Evolutionary conservation across 2,888 invertebrate genomes (phyloP), one percentile per base, ranked within the genome.

Genomic region (Drosophila mulleri): DNA sequence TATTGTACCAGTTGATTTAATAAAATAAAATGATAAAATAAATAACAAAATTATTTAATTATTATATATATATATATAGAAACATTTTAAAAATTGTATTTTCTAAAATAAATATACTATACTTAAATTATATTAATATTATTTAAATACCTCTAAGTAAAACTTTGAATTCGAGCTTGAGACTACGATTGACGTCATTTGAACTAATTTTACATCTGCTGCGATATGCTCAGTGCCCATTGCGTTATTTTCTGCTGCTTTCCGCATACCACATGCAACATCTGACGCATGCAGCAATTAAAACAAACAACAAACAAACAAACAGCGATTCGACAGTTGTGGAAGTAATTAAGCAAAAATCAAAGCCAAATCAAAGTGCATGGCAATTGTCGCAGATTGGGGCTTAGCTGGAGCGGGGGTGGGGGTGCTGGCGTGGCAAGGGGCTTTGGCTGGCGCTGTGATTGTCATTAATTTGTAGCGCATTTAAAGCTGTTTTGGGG

Each of bases 321-420:
- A 54, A 63, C 67, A 76, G 74, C 70, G 39, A 29, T 54, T 70
- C 67, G 74, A 74, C 82, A 76, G 73, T 86, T 88, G 87, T 67
- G 61, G 63, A 83, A 82, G 90, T 81, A 87, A 87, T 87, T 90
- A 87, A 86, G 77, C 90, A 83, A 88, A 90, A 87, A 87, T 87
- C 86, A 87, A 90, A 88, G 87, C 82, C 80, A 87, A 87, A 87
- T 87, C 90, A 86, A 89, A 85, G 85, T 89, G 89, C 89, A 89
- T 87, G 82, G 88, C 85, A 87, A 89, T 83, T 84, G 89, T 89
- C 88, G 75, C 79, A 87, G 83, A 89, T 75, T 84, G 88, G 82
- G 48, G 83, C 88, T 83, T 83, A 84, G 62, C 14, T 1, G 1
- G 0, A 18, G 39, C 32, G 20, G 76, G 29, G 29, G 8, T 2